Evolutionary conservation across 2,888 invertebrate genomes (phyloP), one percentile per base, ranked within the genome.

Genomic region (Stenodema calcarata): DNA sequence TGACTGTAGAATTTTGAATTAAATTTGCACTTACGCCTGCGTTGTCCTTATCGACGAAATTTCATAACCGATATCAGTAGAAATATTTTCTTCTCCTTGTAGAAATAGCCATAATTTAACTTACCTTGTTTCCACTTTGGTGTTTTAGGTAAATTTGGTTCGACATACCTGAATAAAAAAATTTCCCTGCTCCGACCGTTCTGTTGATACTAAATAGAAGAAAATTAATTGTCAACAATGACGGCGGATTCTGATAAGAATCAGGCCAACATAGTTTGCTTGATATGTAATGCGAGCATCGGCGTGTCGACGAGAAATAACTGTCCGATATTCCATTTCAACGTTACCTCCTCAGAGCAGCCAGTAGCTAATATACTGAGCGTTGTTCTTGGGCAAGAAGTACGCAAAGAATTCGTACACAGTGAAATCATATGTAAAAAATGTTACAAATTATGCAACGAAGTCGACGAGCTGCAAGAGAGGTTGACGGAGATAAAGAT

Each of bases 391-490:
- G 92, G 92, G 78, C 91, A 90, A 86, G 91, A 92, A 0, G 89
- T 95, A 0, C 91, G 91, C 9, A 92, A 93, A 89, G 92, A 93
- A 0, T 91, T 90, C 54, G 92, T 92, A 0, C 94, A 94, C 83
- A 90, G 90, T 87, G 89, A 89, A 78, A 89, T 90, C 42, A 90
- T 95, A 1, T 96, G 95, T 90, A 94, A 93, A 90, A 95, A 94
- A 89, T 96, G 95, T 90, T 93, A 92, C 89, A 93, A 93, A 90
- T 90, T 93, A 9, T 92, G 94, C 79, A 91, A 93, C 27, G 95
- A 95, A 91, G 91, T 92, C 87, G 91, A 90, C 87, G 90, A 90
- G 87, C 87, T 90, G 70, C 90, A 90, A 87, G 89, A 89, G 89
- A 89, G 93, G 90, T 85, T 93, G 87, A 90, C 90, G 6, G 92